Percentiles rank a stretch among this genome's conserved stretches.
Evolutionary conservation across 1,140 invertebrate species (phyloP).

Genomic region (Microvelia longipes): DNA sequence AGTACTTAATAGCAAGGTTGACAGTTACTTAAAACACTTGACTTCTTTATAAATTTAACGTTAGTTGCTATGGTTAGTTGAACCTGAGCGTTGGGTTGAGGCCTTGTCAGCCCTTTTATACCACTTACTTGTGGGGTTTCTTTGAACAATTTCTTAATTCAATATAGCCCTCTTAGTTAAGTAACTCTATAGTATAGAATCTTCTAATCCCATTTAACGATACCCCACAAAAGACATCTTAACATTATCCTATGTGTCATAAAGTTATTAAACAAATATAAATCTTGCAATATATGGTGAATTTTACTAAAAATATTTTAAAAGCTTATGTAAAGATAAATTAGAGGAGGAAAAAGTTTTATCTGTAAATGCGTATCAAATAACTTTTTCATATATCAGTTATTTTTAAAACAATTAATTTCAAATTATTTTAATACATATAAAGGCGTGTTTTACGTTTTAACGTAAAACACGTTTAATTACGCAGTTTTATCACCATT

Average conservation of each 20-base stretch:
- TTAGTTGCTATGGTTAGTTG: neutral
- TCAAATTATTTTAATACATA: no score
- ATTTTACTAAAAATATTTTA: no score
- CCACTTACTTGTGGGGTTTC: neutral
- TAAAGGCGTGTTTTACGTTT: no score
- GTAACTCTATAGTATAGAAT: neutral
- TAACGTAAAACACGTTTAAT: no score
- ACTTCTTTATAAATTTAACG: neutral
- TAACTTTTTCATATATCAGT: no score
- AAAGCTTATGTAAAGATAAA: no score
- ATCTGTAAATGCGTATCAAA: no score
- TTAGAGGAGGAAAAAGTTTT: no score
- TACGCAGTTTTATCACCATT: no score
- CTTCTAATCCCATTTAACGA: neutral
- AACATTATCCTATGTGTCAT: neutral
- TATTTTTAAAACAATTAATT: no score
- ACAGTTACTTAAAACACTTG: neutral
- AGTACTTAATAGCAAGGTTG: slow-evolving; percentile 2
- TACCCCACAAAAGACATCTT: neutral
- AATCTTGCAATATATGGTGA: no score
- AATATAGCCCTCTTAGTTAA: neutral
- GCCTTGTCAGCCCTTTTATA: neutral
- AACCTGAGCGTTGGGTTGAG: neutral
- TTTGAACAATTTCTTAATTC: neutral
- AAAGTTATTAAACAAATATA: neutral